phyloP scores from a whole-genome alignment of 2,113 vertebrate species.

The Gnathonemus longibarbis region DNA sequence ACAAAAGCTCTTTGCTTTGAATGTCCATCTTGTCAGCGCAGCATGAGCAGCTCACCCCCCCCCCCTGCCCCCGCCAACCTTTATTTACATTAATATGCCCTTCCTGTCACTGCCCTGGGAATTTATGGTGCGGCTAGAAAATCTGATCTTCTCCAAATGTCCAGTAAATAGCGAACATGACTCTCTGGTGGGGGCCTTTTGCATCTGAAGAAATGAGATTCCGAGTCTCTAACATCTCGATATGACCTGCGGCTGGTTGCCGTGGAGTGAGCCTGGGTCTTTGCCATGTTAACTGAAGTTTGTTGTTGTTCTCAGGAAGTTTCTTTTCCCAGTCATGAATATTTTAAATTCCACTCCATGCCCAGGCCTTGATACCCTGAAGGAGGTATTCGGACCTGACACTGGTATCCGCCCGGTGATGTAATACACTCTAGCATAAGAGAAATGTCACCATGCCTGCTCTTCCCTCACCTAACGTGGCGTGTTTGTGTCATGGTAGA shows the following conservation, averaged over 20 bases:
- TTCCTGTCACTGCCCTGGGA: conserved; percentile 28
- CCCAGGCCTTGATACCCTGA: background rate
- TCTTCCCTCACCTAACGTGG: background rate
- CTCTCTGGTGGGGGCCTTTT: conserved; percentile 18
- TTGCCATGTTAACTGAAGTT: background rate
- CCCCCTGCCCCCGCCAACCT: background rate
- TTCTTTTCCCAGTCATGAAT: background rate
- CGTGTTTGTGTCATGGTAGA: background rate
- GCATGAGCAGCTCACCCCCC: background rate
- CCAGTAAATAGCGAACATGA: conserved; percentile 37
- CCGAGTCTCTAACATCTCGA: background rate
- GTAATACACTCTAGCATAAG: background rate
- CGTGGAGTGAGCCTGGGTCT: background rate
- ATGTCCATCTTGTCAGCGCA: background rate
- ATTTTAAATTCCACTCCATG: background rate
- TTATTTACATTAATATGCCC: conserved; percentile 18
- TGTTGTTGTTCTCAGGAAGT: background rate
- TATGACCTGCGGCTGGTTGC: background rate
- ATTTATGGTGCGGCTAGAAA: conserved; percentile 41
- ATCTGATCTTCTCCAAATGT: conserved; percentile 17
- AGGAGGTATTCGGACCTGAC: conserved; percentile 1
- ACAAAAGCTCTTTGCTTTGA: background rate
- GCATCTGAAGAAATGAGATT: background rate
- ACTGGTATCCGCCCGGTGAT: background rate
- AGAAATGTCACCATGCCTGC: background rate